These are phyloP conservation scores for Hyalella azteca DNA, from an alignment of 2,888 invertebrate species.

Conservation along the genomic window DNA sequence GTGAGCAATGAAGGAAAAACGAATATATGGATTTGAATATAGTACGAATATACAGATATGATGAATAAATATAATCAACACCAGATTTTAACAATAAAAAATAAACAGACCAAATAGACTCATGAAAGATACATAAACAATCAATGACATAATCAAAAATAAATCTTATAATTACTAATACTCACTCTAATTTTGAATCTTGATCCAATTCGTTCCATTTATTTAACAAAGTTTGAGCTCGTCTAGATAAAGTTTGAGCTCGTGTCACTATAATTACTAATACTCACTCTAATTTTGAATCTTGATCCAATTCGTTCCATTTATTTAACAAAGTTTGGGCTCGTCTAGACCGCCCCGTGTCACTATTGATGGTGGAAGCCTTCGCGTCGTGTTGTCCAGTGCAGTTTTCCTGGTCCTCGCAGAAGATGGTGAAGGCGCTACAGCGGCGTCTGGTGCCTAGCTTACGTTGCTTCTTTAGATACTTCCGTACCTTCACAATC, in stretches of 20 bases:
- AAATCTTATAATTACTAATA: too few species aligned
- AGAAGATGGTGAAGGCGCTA: conserved; percentile 57
- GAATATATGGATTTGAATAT: too few species aligned
- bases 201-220: conserved; percentile 46
- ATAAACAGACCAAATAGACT: too few species aligned
- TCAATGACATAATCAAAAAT: too few species aligned
- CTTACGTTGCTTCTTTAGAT: conserved; percentile 44
- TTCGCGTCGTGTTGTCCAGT: neutral
- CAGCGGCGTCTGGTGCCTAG: conserved; percentile 29
- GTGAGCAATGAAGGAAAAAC: neutral
- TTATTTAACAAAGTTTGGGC: conserved; percentile 29
- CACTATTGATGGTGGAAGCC: neutral
- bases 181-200: conserved; percentile 42
- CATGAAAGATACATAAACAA: too few species aligned
- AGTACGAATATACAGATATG: too few species aligned
- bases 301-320: conserved; percentile 45
- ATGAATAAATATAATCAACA: too few species aligned
- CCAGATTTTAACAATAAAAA: too few species aligned
- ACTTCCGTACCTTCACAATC: conserved; percentile 53
- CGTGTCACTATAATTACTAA: too few species aligned
- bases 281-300: conserved; percentile 42
- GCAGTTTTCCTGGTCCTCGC: conserved; percentile 28
- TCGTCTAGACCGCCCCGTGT: conserved; percentile 42
- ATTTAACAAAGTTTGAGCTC: conserved; percentile 22
- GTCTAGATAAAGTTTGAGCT: too few species aligned